Conservation (phyloP, 92 coral and sea anemone species). For the Palythoa grandiflora region DNA sequence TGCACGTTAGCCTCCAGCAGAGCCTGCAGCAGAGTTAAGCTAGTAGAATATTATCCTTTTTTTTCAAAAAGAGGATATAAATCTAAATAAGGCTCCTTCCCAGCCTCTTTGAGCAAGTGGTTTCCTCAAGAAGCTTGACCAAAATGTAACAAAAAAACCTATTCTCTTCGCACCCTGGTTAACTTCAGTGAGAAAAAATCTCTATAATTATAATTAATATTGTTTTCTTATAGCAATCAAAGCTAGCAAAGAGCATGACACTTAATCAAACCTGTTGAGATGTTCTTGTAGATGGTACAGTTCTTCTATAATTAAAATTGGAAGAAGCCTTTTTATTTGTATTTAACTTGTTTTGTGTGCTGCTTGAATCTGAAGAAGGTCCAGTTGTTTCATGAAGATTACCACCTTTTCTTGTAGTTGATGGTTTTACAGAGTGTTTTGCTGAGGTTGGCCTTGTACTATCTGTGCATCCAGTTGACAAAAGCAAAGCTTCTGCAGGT, state of each 20-base stretch:
- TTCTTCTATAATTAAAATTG: background rate
- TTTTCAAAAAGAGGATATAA: too few relatives aligned
- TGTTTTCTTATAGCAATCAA: background rate
- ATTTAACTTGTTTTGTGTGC: background rate
- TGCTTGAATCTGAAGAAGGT: background rate
- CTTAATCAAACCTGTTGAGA: constrained; percentile 12
- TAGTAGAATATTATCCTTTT: too few relatives aligned
- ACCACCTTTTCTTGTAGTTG: constrained; percentile 5
- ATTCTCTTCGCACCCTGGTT: too few relatives aligned
- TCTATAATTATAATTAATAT: background rate
- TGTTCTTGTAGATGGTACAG: constrained; percentile 29
- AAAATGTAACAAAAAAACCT: too few relatives aligned
- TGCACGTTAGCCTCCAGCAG: too few relatives aligned
- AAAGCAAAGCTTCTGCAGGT: constrained; percentile 72
- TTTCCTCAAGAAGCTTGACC: too few relatives aligned
- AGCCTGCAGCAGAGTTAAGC: too few relatives aligned
- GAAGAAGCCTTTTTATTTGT: background rate
- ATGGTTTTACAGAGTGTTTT: constrained; percentile 28
- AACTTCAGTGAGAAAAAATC: background rate
- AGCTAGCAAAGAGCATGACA: background rate
- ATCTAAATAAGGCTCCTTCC: too few relatives aligned
- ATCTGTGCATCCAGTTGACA: constrained; percentile 54
- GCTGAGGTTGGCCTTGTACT: constrained; percentile 34
- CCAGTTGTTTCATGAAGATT: background rate
- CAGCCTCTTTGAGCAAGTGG: too few relatives aligned